These are phyloP conservation scores for Enhydra lutris DNA, from an alignment of 2,113 vertebrate species.

Conservation along the genomic window DNA sequence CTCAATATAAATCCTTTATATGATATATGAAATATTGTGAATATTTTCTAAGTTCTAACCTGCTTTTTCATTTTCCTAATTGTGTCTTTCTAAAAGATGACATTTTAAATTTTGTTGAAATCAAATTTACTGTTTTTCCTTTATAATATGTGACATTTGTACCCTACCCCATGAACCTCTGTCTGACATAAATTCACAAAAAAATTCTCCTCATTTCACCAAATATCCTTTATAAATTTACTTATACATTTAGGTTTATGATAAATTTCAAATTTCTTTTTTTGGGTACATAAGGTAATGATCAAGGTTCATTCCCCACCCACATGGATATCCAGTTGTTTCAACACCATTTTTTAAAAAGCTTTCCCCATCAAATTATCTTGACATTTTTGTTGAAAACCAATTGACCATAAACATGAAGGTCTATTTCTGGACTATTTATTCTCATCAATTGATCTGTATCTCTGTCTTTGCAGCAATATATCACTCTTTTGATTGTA, in stretches of 20 bases:
- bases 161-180: background rate
- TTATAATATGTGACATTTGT: background rate
- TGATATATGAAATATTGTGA: background rate
- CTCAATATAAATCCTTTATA: background rate
- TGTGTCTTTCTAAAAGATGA: background rate
- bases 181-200: background rate
- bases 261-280: background rate
- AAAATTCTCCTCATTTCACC: background rate
- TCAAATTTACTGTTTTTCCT: background rate
- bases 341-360: background rate
- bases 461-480: background rate
- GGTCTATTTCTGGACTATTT: background rate
- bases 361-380: background rate
- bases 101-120: background rate
- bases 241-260: background rate
- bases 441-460: background rate
- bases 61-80: background rate
- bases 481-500: background rate
- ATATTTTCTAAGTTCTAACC: background rate
- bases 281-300: background rate
- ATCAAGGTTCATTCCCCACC: background rate
- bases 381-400: background rate
- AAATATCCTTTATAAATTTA: background rate
- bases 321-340: background rate
- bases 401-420: background rate